Percentiles rank a stretch among this genome's conserved stretches.
phyloP scores from a whole-genome alignment of 1,140 invertebrate species.

The Maniola jurtina region DNA sequence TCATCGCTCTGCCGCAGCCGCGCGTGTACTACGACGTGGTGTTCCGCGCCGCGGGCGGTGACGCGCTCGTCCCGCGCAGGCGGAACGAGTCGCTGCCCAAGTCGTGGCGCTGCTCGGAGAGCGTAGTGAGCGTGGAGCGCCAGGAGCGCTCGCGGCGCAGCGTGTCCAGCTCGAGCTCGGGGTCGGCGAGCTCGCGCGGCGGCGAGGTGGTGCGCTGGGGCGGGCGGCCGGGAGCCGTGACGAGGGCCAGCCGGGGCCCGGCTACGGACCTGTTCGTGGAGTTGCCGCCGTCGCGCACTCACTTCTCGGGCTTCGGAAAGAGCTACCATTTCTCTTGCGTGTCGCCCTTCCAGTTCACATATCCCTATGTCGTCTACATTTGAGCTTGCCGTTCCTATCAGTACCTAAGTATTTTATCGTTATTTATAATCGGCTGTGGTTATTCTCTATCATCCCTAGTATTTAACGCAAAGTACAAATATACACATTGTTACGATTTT shows the following conservation, averaged over 20 bases:
- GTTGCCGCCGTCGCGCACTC: conserved; percentile 69
- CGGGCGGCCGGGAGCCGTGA: conserved; percentile 70
- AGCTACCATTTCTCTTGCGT: conserved; percentile 79
- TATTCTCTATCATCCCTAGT: conserved; percentile 9
- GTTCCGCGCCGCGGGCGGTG: conserved; percentile 51
- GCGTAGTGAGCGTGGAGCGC: conserved; percentile 52
- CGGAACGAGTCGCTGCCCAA: conserved; percentile 66
- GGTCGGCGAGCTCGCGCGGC: conserved; percentile 38
- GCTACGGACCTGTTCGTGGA: conserved; percentile 69
- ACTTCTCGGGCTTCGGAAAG: conserved; percentile 73
- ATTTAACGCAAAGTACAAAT: conserved; percentile 16
- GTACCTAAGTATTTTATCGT: background rate
- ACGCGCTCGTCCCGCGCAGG: conserved; percentile 50
- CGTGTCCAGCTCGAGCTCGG: conserved; percentile 54
- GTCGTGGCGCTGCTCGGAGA: conserved; percentile 72
- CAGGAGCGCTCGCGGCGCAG: conserved; percentile 58
- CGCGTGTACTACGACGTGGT: conserved; percentile 68
- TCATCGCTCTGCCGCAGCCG: conserved; percentile 68
- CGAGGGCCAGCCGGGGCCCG: conserved; percentile 73
- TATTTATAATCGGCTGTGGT: conserved; percentile 2
- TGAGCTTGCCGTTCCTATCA: conserved; percentile 42
- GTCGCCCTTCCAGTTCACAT: conserved; percentile 76
- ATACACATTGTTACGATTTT: background rate
- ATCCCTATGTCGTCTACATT: conserved; percentile 72
- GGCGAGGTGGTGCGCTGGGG: conserved; percentile 66